Conservation (phyloP, 2,797 vertebrate species). For the Gymnocypris eckloni region DNA sequence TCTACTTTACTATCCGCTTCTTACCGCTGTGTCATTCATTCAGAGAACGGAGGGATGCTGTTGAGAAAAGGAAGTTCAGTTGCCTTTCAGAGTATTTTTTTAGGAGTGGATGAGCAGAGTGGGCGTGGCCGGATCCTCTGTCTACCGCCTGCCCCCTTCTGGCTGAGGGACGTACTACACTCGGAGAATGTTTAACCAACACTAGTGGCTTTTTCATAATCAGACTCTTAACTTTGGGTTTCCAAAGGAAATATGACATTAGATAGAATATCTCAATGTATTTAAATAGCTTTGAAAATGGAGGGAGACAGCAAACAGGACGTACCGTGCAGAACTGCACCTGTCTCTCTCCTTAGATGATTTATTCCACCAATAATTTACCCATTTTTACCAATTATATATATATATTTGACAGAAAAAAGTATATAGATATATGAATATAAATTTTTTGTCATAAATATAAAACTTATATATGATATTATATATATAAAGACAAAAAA, state of each 20-base stretch:
- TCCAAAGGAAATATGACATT: constrained; percentile 81
- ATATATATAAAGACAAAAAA: constrained; percentile 71
- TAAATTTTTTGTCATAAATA: constrained; percentile 71
- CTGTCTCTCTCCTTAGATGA: constrained; percentile 79
- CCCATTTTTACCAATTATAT: constrained; percentile 82
- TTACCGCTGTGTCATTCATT: constrained; percentile 51
- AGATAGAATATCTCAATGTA: constrained; percentile 78
- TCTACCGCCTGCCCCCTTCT: constrained; percentile 69
- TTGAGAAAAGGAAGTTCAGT: constrained; percentile 79
- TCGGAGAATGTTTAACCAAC: constrained; percentile 88
- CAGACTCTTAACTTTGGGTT: constrained; percentile 75
- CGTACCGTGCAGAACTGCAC: constrained; percentile 73
- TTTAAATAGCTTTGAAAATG: constrained; percentile 80
- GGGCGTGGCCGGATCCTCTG: constrained; percentile 62
- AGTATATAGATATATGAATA: constrained; percentile 71
- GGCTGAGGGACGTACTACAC: constrained; percentile 82
- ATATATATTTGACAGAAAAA: constrained; percentile 73
- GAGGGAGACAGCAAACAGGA: constrained; percentile 64
- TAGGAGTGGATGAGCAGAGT: constrained; percentile 69
- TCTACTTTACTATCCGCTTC: constrained; percentile 41
- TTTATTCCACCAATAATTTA: constrained; percentile 81
- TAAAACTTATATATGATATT: constrained; percentile 70
- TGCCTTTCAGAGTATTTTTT: constrained; percentile 84
- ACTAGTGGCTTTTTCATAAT: constrained; percentile 88
- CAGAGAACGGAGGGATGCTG: constrained; percentile 66